Conservation (phyloP, 2,888 invertebrate species). For the Napeogenes inachia region DNA sequence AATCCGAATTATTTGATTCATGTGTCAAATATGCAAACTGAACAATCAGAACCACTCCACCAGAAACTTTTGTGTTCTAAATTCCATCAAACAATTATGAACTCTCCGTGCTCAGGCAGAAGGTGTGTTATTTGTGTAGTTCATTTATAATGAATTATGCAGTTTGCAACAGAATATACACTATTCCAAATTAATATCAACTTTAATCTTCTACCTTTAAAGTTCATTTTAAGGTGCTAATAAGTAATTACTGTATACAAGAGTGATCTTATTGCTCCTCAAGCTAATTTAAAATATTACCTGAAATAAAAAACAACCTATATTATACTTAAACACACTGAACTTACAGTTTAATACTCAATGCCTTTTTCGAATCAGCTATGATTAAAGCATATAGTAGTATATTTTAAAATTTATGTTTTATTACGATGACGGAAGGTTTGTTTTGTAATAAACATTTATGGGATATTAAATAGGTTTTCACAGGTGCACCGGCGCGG, state of each 20-base stretch:
- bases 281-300: slow-evolving; percentile 65
- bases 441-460: slow-evolving; percentile 26
- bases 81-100: no score
- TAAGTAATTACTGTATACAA: slow-evolving; percentile 39
- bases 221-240: slow-evolving; percentile 35
- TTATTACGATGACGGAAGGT: slow-evolving; percentile 20
- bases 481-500: slow-evolving; percentile 66
- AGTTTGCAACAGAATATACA: slow-evolving; percentile 9
- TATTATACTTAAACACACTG: slow-evolving; percentile 36
- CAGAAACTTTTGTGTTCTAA: no score
- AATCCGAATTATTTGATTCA: no score
- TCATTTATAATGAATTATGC: slow-evolving; percentile 3
- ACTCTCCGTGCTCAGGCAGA: no score
- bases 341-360: slow-evolving; percentile 32
- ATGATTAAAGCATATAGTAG: slow-evolving; percentile 23
- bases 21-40: no score
- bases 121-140: no score
- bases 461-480: slow-evolving; percentile 44
- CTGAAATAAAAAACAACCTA: slow-evolving; percentile 37
- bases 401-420: slow-evolving; percentile 23
- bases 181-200: slow-evolving; percentile 18
- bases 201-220: slow-evolving; percentile 24
- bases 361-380: slow-evolving; percentile 23
- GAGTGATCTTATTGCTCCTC: slow-evolving; percentile 59
- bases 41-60: no score